phyloP scores from a whole-genome alignment of 2,113 vertebrate genomes.

The Hemiprocne comata region DNA sequence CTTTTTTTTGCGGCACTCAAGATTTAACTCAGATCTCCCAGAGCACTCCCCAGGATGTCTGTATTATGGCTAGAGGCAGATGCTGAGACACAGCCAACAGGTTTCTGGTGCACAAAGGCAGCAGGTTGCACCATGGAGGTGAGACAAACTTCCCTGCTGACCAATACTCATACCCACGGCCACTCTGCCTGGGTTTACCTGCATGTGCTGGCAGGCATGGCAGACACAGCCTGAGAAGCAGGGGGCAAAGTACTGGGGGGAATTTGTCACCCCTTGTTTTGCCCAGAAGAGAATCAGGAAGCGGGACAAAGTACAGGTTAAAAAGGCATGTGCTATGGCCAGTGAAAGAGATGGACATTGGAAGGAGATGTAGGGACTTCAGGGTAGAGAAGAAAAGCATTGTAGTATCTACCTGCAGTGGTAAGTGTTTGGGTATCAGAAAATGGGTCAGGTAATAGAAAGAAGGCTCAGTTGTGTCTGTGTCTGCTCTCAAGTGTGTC shows the following conservation, averaged over 20 bases:
- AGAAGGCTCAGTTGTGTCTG: neutral
- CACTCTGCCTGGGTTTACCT: accelerated
- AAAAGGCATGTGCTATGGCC: neutral
- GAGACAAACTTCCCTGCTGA: neutral
- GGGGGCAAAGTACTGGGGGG: neutral
- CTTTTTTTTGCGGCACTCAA: neutral
- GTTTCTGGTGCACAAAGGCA: neutral
- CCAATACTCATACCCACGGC: accelerated
- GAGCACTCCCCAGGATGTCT: neutral
- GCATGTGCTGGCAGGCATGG: accelerated
- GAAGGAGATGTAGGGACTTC: neutral
- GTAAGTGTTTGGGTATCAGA: neutral
- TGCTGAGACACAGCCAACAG: neutral
- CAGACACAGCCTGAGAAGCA: neutral
- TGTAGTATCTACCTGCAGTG: neutral
- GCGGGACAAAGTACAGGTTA: neutral
- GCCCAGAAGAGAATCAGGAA: neutral
- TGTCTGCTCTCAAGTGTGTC: neutral
- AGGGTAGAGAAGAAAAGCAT: neutral
- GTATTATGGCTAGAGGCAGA: neutral
- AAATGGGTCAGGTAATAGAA: neutral
- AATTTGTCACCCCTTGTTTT: neutral
- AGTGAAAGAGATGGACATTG: neutral
- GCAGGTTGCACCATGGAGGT: accelerated
- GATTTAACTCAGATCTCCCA: neutral